Conservation (phyloP, 2,888 invertebrate species). For the Cheilosia pagana region DNA sequence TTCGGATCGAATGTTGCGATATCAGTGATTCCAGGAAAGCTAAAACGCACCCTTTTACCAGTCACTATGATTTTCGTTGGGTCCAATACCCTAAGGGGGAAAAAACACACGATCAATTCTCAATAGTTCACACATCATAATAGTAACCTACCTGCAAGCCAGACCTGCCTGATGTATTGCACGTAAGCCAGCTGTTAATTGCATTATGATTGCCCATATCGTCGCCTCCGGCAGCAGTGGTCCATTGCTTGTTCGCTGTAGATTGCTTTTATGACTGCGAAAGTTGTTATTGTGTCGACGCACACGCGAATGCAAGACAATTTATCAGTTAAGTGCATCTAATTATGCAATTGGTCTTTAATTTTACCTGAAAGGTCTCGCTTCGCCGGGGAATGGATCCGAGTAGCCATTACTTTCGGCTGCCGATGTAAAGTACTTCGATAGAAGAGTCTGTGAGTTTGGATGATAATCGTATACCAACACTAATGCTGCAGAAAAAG, state of each 20-base stretch:
- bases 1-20: slow-evolving; percentile 90
- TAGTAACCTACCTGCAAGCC: slow-evolving; percentile 85
- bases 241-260: slow-evolving; percentile 86
- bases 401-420: slow-evolving; percentile 86
- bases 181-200: slow-evolving; percentile 96
- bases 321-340: slow-evolving; percentile 40
- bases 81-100: slow-evolving; percentile 89
- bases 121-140: background rate
- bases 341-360: slow-evolving; percentile 43
- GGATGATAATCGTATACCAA: slow-evolving; percentile 98
- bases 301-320: slow-evolving; percentile 37
- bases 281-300: slow-evolving; percentile 28
- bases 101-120: background rate
- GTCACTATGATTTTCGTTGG: slow-evolving; percentile 95
- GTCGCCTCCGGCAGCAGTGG: slow-evolving; percentile 93
- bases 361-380: slow-evolving; percentile 84
- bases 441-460: slow-evolving; percentile 93
- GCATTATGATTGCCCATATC: slow-evolving; percentile 98
- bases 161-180: slow-evolving; percentile 91
- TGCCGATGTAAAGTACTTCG: slow-evolving; percentile 90
- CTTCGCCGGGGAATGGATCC: slow-evolving; percentile 93
- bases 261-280: slow-evolving; percentile 83
- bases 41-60: slow-evolving; percentile 91
- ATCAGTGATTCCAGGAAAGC: slow-evolving; percentile 92
- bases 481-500: slow-evolving; percentile 88